Percentiles rank a stretch among this genome's conserved stretches.
Evolutionary conservation across 92 coral and sea anemone species (phyloP).

Genomic region (Palythoa caribaeorum): DNA sequence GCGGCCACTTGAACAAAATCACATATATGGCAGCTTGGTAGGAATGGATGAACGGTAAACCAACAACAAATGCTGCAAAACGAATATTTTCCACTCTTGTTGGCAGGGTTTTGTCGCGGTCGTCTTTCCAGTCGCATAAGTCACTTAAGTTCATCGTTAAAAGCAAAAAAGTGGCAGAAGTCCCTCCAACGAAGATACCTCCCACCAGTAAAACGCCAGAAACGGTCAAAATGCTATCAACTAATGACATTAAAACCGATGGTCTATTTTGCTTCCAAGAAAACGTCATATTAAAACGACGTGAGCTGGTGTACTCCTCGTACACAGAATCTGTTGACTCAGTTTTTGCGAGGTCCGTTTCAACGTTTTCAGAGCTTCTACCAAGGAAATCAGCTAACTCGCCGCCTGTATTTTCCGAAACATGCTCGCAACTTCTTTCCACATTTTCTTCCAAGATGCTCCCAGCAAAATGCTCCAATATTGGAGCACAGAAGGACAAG

Average conservation of each 20-base stretch:
- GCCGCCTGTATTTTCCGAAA: not conserved
- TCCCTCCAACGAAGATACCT: not conserved
- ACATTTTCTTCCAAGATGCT: slow-evolving; percentile 6
- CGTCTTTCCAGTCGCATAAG: slow-evolving; percentile 39
- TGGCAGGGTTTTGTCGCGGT: slow-evolving; percentile 29
- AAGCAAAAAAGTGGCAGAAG: not conserved
- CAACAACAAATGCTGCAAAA: slow-evolving; percentile 39
- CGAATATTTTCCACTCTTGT: slow-evolving; percentile 38
- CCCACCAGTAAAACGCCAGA: not conserved
- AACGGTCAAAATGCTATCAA: too few relatives aligned
- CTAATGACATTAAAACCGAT: not conserved
- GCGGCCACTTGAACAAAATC: slow-evolving; percentile 50
- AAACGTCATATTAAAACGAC: not conserved
- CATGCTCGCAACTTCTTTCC: not conserved
- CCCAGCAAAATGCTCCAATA: not conserved
- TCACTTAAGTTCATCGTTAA: slow-evolving; percentile 22
- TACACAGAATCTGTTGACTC: not conserved
- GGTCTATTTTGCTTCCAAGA: slow-evolving; percentile 1
- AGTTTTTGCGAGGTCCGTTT: not conserved
- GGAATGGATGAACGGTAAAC: slow-evolving; percentile 38
- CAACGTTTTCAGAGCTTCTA: not conserved
- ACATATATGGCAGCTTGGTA: slow-evolving; percentile 42
- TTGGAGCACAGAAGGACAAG: not conserved
- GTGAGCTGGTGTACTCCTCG: not conserved
- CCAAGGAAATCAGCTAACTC: not conserved